Conservation (phyloP, 2,888 invertebrate species). For the Microchrysa polita region DNA sequence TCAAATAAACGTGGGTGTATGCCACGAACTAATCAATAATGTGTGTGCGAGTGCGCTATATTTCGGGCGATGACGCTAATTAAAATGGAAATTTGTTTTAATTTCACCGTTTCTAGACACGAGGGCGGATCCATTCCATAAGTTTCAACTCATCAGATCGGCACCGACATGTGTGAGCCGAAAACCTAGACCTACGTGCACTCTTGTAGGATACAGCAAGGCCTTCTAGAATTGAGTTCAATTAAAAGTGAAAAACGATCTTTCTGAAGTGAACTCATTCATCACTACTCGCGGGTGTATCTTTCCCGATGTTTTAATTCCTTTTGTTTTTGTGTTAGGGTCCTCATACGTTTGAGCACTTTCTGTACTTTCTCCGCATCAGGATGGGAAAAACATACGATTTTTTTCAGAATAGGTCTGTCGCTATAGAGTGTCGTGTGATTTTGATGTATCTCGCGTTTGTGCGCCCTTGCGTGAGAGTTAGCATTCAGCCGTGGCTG, state of each 20-base stretch:
- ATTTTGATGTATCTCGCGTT: no score
- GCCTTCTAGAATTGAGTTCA: slow-evolving; percentile 21
- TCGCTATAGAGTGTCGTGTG: no score
- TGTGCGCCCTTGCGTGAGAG: no score
- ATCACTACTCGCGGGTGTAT: slow-evolving; percentile 22
- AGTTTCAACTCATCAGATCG: slow-evolving; percentile 10
- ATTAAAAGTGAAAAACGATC: slow-evolving; percentile 44
- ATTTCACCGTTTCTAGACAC: slow-evolving; percentile 25
- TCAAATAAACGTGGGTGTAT: slow-evolving; percentile 22
- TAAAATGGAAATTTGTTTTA: slow-evolving; percentile 41
- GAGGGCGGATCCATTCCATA: slow-evolving; percentile 20
- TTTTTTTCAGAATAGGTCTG: no score
- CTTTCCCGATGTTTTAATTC: no score
- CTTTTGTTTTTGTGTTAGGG: no score
- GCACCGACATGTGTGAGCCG: slow-evolving; percentile 21
- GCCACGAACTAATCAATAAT: slow-evolving; percentile 27
- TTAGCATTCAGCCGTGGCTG: no score
- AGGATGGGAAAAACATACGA: no score
- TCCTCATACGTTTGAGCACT: no score
- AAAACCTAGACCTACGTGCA: slow-evolving; percentile 1
- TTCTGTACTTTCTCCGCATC: no score
- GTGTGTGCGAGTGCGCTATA: no score
- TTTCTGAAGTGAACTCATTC: slow-evolving; percentile 32
- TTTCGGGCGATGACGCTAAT: slow-evolving; percentile 34
- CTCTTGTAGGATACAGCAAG: background rate